Conservation (phyloP, 2,888 invertebrate genomes). For the Calliopum simillimum region DNA sequence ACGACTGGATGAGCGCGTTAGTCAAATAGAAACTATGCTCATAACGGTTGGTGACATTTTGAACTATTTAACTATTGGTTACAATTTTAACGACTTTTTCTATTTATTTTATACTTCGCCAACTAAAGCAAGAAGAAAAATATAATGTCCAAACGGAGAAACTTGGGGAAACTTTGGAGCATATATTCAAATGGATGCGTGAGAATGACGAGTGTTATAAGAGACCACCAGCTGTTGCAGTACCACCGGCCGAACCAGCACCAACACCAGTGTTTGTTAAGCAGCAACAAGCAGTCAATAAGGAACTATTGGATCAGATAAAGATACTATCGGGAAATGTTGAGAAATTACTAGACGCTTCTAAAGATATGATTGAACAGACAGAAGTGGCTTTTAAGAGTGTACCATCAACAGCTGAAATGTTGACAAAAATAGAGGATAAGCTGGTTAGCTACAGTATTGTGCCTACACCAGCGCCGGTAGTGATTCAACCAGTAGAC, state of each 20-base stretch:
- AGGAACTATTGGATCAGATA: conserved; percentile 57
- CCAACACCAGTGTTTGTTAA: conserved; percentile 54
- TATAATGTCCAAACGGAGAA: conserved; percentile 64
- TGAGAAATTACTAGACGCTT: conserved; percentile 52
- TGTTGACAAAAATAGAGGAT: conserved; percentile 61
- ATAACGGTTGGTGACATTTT: conserved; percentile 71
- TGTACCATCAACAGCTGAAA: conserved; percentile 58
- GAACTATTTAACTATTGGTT: neutral
- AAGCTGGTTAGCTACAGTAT: conserved; percentile 59
- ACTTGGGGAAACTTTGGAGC: conserved; percentile 61
- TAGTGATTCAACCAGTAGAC: conserved; percentile 55
- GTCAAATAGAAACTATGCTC: conserved; percentile 81
- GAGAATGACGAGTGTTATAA: conserved; percentile 65
- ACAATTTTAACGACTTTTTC: neutral
- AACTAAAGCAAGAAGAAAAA: conserved; percentile 64
- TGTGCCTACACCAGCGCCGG: conserved; percentile 49
- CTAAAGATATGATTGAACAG: conserved; percentile 56
- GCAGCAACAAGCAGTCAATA: conserved; percentile 55
- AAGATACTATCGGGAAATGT: conserved; percentile 55
- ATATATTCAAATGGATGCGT: conserved; percentile 65
- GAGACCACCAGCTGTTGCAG: conserved; percentile 50
- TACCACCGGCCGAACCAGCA: conserved; percentile 36
- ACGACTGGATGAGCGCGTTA: conserved; percentile 80
- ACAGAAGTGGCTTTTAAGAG: conserved; percentile 57
- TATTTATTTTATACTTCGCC: neutral